Base-by-base conservation (phyloP, 2,888 invertebrate species). In the Acleris laterana region DNA sequence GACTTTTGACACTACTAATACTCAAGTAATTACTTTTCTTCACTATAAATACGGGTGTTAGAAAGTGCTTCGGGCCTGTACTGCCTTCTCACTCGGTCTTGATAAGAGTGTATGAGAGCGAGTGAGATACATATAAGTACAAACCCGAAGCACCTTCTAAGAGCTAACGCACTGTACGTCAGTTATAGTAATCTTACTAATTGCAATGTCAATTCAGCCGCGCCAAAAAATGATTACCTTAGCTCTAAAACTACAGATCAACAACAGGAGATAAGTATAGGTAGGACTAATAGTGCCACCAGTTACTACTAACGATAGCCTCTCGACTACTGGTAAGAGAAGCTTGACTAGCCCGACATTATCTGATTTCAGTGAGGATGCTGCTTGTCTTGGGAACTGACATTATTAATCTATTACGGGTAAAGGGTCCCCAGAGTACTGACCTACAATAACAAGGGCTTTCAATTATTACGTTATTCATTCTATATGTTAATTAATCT, bases 321-420 rank as follows among this genome's bases (percentile, higher is more conserved):
- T 74, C 74, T 70, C 46, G 22, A 19, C 52, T 46, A 72, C 63
- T 62, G 69, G 70, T 73, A 74, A 75, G 73, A 17, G 16, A 19
- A 20, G 44, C 55, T 80, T 82, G 82, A 84, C 86, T 86, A 85
- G 82, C 76, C 77, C 71, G 77, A 73, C 75, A 76, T 70, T 51
- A 57, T 28, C 62, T 60, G 55, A 51, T 57, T 64, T 61, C 58
- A 42, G 64, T 51, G 11, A 48, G 53, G 22, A 48, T 32, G 55
- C 38, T 13, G 13, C 38, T 38, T 13, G 38, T 38, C 38, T 38
- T 50, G 19, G 17, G 38, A 55, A 32, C 44, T 22, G 32, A 38
- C 38, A 38, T 50, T 55, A 42, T 49, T 55, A 42, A 55, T 22
- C 44, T 44, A 44, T 65, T 60, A 50, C 69, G 62, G 62, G 58